phyloP scores from a whole-genome alignment of 1,140 invertebrate species.

The Mycetomoellerius zeteki region DNA sequence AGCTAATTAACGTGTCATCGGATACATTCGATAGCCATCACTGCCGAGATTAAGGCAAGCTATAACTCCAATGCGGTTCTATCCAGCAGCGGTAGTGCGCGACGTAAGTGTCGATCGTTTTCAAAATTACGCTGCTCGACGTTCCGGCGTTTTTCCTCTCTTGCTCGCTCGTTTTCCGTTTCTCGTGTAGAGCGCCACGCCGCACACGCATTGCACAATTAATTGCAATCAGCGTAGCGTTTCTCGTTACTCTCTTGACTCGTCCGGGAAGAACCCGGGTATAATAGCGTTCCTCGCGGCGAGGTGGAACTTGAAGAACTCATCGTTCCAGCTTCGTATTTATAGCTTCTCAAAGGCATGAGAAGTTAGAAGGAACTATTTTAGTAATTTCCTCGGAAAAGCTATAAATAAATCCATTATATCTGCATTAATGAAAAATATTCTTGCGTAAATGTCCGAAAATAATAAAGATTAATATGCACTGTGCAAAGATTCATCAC shows the following conservation, averaged over 20 bases:
- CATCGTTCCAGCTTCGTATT: conserved; percentile 10
- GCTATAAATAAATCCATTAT: neutral
- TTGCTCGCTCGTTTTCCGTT: conserved; percentile 47
- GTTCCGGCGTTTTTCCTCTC: conserved; percentile 48
- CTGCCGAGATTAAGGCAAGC: neutral
- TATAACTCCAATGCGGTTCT: neutral
- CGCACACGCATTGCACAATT: conserved; percentile 55
- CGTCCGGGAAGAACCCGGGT: conserved; percentile 12
- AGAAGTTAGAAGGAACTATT: neutral
- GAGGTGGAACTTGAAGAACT: conserved; percentile 22
- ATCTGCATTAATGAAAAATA: neutral
- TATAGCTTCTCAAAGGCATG: neutral
- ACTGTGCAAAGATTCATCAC: neutral
- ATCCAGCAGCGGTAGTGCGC: neutral
- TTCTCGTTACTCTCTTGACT: conserved; percentile 60
- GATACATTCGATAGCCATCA: neutral
- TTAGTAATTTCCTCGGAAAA: neutral
- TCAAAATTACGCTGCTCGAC: conserved; percentile 29
- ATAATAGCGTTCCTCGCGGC: conserved; percentile 24
- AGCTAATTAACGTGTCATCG: conserved; percentile 39
- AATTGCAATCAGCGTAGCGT: conserved; percentile 70
- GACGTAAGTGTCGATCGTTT: conserved; percentile 17
- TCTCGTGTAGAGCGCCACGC: neutral
- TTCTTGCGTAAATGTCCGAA: neutral
- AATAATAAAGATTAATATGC: conserved; percentile 1